Percentiles rank a stretch among this genome's conserved stretches.
These are phyloP conservation scores for Cynopterus sphinx DNA, from an alignment of 2,797 vertebrate genomes.

Conservation along the genomic window DNA sequence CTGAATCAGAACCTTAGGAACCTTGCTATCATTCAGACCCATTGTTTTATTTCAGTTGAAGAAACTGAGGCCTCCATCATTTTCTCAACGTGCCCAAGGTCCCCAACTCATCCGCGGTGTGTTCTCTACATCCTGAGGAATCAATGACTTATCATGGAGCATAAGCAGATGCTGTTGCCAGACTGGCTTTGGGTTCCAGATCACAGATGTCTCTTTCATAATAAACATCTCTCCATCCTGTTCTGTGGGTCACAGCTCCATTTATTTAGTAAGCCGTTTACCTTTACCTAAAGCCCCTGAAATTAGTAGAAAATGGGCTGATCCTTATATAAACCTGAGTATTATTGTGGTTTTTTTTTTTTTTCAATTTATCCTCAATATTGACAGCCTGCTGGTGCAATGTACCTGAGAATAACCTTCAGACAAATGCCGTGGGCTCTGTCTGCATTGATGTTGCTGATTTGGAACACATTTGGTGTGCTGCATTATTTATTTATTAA, in stretches of 20 bases:
- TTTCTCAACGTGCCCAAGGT: not conserved
- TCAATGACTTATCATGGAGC: not conserved
- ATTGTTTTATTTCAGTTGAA: not conserved
- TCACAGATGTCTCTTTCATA: not conserved
- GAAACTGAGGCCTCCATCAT: not conserved
- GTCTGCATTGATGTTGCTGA: not conserved
- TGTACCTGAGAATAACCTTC: not conserved
- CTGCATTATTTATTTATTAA: constrained; percentile 5
- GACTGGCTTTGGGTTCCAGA: not conserved
- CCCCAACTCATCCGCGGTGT: too few species aligned
- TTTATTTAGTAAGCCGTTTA: not conserved
- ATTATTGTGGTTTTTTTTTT: not conserved
- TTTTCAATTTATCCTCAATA: not conserved
- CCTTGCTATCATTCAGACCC: not conserved
- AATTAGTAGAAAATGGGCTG: constrained; percentile 4
- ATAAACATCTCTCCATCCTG: not conserved
- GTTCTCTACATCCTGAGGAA: not conserved
- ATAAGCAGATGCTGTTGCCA: not conserved
- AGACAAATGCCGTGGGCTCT: not conserved
- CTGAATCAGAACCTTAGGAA: not conserved
- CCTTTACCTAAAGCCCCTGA: not conserved
- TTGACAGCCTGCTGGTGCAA: not conserved
- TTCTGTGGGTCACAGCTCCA: not conserved
- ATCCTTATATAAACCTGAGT: not conserved
- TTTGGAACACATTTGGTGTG: not conserved